Evolutionary conservation across 2,797 vertebrate species (phyloP).

Genomic region (Nothura maculosa): DNA sequence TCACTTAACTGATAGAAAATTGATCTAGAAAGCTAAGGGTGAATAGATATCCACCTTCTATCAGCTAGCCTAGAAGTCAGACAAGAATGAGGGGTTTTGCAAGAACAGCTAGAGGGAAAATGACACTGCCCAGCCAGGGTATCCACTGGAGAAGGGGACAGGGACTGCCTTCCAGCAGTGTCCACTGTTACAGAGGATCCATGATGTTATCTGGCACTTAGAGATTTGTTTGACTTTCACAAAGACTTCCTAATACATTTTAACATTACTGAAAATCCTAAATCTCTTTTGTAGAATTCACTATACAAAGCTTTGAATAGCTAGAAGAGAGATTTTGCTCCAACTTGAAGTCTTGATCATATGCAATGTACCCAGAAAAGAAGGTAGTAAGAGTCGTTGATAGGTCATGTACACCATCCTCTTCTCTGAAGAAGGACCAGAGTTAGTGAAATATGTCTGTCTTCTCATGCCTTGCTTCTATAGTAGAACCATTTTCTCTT

Average conservation of each 20-base stretch:
- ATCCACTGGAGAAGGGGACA: not conserved
- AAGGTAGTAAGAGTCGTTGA: not conserved
- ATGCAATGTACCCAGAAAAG: not conserved
- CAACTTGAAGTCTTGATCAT: not conserved
- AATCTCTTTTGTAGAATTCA: not conserved
- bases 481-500: not conserved
- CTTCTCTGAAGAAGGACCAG: not conserved
- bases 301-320: not conserved
- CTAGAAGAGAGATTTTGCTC: not conserved
- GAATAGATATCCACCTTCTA: not conserved
- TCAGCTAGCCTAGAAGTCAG: not conserved
- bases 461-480: not conserved
- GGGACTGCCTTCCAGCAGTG: not conserved
- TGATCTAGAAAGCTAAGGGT: not conserved
- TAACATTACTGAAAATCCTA: not conserved
- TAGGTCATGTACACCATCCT: not conserved
- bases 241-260: not conserved
- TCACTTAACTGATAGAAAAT: not conserved
- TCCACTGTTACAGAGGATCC: accelerated
- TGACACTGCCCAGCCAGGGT: not conserved
- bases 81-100: not conserved
- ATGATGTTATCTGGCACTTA: not conserved
- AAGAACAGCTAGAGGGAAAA: not conserved
- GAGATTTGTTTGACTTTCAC: not conserved
- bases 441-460: not conserved